A percentile compares a stretch with the other conserved stretches of the same genome.
phyloP scores from a whole-genome alignment of 2,797 vertebrate species.

The Huso huso region DNA sequence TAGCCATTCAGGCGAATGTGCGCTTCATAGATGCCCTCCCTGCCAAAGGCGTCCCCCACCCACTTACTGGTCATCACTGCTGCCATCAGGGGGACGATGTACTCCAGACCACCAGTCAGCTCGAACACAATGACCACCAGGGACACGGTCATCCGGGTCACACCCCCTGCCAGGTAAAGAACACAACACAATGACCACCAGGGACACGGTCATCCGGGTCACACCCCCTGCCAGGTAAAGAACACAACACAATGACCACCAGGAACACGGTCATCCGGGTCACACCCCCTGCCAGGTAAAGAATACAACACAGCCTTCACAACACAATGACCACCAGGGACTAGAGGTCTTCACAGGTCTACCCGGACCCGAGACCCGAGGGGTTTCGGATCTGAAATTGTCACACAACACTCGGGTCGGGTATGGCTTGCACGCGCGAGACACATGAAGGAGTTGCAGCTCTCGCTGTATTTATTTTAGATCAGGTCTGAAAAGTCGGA shows the following conservation, averaged over 20 bases:
- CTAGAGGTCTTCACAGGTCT: constrained; percentile 44
- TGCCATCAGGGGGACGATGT: constrained; percentile 97
- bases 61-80: constrained; percentile 99
- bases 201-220: constrained; percentile 96
- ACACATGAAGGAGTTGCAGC: too few species aligned
- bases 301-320: constrained; percentile 41
- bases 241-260: constrained; percentile 88
- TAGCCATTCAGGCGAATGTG: constrained; percentile 98
- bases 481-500: constrained; percentile 58
- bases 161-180: constrained; percentile 67
- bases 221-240: constrained; percentile 72
- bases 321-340: constrained; percentile 97
- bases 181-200: constrained; percentile 92
- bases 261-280: constrained; percentile 98
- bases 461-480: constrained; percentile 54
- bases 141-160: constrained; percentile 97
- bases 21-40: constrained; percentile 94
- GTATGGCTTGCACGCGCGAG: too few species aligned
- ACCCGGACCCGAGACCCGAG: too few species aligned
- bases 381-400: too few species aligned
- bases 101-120: constrained; percentile 91
- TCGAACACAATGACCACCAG: constrained; percentile 97
- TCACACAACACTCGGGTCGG: too few species aligned
- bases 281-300: constrained; percentile 72
- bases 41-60: constrained; percentile 96